Evolutionary conservation across 2,888 invertebrate species (phyloP), one percentile per base, ranked within the genome.

Genomic region (Silvanus unidentatus): DNA sequence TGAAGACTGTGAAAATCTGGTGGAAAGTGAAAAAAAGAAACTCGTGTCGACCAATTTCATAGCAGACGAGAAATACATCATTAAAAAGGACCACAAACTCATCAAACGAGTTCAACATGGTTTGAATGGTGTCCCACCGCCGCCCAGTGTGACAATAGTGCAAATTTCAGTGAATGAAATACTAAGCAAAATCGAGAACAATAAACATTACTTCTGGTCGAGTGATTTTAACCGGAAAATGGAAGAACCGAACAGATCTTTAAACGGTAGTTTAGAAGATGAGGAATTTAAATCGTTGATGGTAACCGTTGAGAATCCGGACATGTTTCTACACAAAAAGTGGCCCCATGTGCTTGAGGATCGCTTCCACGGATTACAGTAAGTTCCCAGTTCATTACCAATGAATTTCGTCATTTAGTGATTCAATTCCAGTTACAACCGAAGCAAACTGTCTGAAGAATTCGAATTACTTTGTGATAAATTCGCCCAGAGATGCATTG

Each of bases 331-430:
- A 13, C 65, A 64, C 16, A 55, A 65, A 14, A 34, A 58, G 1
- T 88, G 83, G 82, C 82, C 85, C 1, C 74, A 80, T 40, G 69
- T 81, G 12, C 67, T 81, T 42, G 74, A 78, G 48, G 80, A 80
- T 53, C 78, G 81, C 65, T 77, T 78, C 63, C 79, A 84, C 72
- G 88, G 86, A 62, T 75, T 88, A 47, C 78, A 84, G 87, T 88
- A 70, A 79, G 80, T 54, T 30, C 28, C 16, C 16, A 34, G 8
- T 16, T 12, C 30, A 6, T 29, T 11, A n/a, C n/a, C n/a, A n/a
- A n/a, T n/a, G n/a, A n/a, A n/a, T n/a, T 35, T 12, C 35, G 13
- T 12, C 6, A 12, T 11, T 35, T 35, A 35, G 13, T 11, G 35
- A 35, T 47, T 44, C 42, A 43, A 45, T 64, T 76, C 43, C 66